Evolutionary conservation across 1,140 invertebrate genomes (phyloP).

Genomic region (Psilanteris sp.): DNA sequence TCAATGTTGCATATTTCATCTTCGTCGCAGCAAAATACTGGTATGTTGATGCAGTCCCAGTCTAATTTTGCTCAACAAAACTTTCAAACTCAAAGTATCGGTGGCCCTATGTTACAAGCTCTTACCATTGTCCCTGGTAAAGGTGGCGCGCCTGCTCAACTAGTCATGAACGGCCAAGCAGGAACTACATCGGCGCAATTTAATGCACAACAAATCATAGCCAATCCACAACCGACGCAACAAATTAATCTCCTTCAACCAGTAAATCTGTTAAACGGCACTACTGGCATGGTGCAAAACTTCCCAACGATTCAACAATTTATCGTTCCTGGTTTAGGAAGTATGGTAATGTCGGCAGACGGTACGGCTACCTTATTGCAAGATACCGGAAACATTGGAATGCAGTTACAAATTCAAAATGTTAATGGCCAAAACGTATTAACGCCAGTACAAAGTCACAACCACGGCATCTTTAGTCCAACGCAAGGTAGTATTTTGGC

Average conservation of each 20-base stretch:
- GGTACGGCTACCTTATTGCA: constrained; percentile 84
- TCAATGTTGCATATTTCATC: constrained; percentile 87
- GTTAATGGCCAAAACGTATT: constrained; percentile 89
- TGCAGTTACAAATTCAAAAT: constrained; percentile 89
- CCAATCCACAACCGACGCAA: constrained; percentile 85
- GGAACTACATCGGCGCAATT: constrained; percentile 82
- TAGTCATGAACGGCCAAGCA: constrained; percentile 86
- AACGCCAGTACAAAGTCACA: constrained; percentile 85
- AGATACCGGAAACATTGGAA: constrained; percentile 84
- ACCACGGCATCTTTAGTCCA: constrained; percentile 78
- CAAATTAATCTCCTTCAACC: constrained; percentile 90
- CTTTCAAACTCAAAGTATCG: constrained; percentile 74
- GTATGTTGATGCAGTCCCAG: constrained; percentile 76
- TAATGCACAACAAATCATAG: constrained; percentile 84
- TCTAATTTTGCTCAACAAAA: constrained; percentile 79
- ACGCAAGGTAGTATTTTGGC: constrained; percentile 84
- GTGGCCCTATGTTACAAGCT: constrained; percentile 86
- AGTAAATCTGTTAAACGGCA: constrained; percentile 87
- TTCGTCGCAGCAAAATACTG: constrained; percentile 82
- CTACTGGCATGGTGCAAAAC: constrained; percentile 86
- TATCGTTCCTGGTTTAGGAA: constrained; percentile 88
- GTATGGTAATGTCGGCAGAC: constrained; percentile 88
- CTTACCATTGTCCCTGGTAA: constrained; percentile 88
- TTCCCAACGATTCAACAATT: constrained; percentile 90
- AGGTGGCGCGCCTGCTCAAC: constrained; percentile 84